Base-by-base conservation (phyloP, 2,797 vertebrate species). In the Cuculus canorus region DNA sequence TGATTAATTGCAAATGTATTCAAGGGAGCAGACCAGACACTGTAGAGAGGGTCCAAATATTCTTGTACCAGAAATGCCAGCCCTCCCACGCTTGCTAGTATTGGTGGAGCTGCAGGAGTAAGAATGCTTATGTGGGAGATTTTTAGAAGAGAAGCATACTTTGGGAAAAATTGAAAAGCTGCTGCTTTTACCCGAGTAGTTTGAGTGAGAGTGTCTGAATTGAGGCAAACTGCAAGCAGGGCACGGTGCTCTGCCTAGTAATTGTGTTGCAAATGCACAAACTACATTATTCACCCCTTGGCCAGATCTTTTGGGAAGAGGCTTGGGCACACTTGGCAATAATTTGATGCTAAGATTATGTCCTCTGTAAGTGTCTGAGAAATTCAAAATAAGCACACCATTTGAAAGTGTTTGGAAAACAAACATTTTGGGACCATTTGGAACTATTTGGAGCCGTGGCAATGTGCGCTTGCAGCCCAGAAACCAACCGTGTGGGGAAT, bases 1-100 rank as follows among this genome's bases (percentile, higher is more conserved):
- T 88, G 82, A 92, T 95, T 78, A 93, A 90, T 61, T 92, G 81
- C 68, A 87, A 94, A 95, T 90, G 32, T 88, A 92, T 89, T 93
- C 86, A 89, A 50, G 64, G 68, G 56, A 80, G 88, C 66, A 70
- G n/a, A 73, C 73, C 77, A 92, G 88, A 73, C 77, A 39, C 53
- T 80, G 32, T 35, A 80, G 57, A 86, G n/a, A 73, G 56, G 30
- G 41, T 59, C 63, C 80, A 92, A 90, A 77, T 78, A 66, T 60
- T 84, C 53, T 43, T 66, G 52, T 60, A 77, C 80, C 59, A 57
- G 80, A 95, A 92, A 77, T 82, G 71, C 75, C 80, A 86, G 48
- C 24, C 78, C 60, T 96, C 94, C 90, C 71, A 92, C 88, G 25
- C 3, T 14, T 24, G 5, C 56, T 50, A 71, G 70, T 56, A 54